A percentile compares a stretch with the other conserved stretches of the same genome.
Evolutionary conservation across 2,888 invertebrate genomes (phyloP).

Genomic region (Dugesia japonica): DNA sequence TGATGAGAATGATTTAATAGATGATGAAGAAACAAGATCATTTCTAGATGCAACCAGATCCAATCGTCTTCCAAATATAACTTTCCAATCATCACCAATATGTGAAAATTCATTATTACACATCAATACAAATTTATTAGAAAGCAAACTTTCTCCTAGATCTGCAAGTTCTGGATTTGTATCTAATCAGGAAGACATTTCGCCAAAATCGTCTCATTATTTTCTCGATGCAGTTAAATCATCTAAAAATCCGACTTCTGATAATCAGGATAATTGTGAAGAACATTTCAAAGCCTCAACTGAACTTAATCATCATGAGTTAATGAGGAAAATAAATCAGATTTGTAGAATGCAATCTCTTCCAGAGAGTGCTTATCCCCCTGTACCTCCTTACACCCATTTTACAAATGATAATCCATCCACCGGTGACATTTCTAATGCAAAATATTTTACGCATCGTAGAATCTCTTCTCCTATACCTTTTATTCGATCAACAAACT

Average conservation of each 20-base stretch:
- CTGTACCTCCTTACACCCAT: not conserved
- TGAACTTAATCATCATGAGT: not conserved
- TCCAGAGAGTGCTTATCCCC: not conserved
- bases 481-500: slow-evolving; percentile 20
- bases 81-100: not conserved
- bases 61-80: not conserved
- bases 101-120: not conserved
- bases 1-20: not conserved
- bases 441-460: slow-evolving; percentile 11
- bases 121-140: slow-evolving; percentile 20
- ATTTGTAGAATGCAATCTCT: slow-evolving; percentile 20
- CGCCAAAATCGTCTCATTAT: slow-evolving; percentile 8
- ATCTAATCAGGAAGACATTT: slow-evolving; percentile 22
- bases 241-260: not conserved
- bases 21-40: not conserved
- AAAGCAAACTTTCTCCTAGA: not conserved
- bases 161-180: slow-evolving; percentile 22
- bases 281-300: not conserved
- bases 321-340: slow-evolving; percentile 15
- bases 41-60: slow-evolving; percentile 8
- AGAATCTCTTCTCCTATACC: slow-evolving; percentile 13
- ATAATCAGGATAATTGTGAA: not conserved
- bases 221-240: not conserved
- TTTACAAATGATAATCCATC: not conserved
- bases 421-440: not conserved